Evolutionary conservation across 2,113 vertebrate genomes (phyloP), one percentile per base, ranked within the genome.

Genomic region (Pionites leucogaster): DNA sequence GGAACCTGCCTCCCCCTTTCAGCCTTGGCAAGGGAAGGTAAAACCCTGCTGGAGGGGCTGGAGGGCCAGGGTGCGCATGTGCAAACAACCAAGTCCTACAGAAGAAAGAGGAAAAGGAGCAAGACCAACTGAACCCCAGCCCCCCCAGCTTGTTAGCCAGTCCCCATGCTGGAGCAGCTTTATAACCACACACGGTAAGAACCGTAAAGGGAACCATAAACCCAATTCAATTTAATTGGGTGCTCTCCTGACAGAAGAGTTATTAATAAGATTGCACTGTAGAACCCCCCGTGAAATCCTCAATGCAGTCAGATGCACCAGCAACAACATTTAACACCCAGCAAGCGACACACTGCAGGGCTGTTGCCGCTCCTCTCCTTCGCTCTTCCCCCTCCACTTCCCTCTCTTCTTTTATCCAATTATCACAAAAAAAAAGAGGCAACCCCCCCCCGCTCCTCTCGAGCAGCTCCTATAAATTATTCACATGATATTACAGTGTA

Each of bases 401-500:
- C 60, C 91, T 88, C 91, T 85, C 47, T 86, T 92, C 80, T 94
- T 93, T 94, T 94, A 97, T 69, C 42, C 65, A 81, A 94, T 92
- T 96, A 96, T 96, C 90, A 96, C 94, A 96, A 92, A 84, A 96
- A 47, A 85, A 65, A 35, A 9, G 10, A 44, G 10, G 16, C 17
- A n/a, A 83, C 90, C 60, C 60, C 49, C 17, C 3, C 35, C 35
- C 27, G 62, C 97, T 97, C 96, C 82, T 97, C 97, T 96, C 4
- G n/a, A 98, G 95, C 93, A 96, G 96, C 92, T 95, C 91, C 97
- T 96, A 98, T 98, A 98, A 98, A 98, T 98, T 98, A 98, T 98
- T 98, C 98, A 98, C 98, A 98, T 92, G 96, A 95, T 98, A 98
- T 98, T 98, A 98, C 98, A 98, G 97, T 97, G 98, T 97, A 98